phyloP scores from a whole-genome alignment of 2,113 vertebrate species.

The Clarias magur region DNA sequence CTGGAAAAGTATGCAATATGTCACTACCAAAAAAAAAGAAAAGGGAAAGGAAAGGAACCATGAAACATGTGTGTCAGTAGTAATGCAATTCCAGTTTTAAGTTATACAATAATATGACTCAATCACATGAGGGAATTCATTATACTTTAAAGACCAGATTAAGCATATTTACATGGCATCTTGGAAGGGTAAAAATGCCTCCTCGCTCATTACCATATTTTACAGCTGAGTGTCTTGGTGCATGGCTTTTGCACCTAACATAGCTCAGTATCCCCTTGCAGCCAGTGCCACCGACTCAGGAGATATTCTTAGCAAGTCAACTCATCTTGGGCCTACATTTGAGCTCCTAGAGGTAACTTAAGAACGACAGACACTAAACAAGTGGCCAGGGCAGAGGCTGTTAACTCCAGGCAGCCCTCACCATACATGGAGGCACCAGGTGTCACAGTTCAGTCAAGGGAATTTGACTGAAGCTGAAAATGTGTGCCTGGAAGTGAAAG shows the following conservation, averaged over 20 bases:
- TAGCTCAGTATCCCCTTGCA: constrained; percentile 66
- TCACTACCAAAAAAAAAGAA: background rate
- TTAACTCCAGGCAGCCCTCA: constrained; percentile 47
- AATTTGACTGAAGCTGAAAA: constrained; percentile 18
- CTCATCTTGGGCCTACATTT: constrained; percentile 47
- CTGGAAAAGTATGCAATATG: constrained; percentile 5
- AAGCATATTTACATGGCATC: background rate
- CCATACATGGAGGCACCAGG: constrained; percentile 66
- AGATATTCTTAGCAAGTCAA: constrained; percentile 69
- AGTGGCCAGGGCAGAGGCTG: constrained; percentile 35
- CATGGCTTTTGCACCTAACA: constrained; percentile 59
- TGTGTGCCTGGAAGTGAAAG: constrained; percentile 13
- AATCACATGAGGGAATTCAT: background rate
- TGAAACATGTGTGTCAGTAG: too few relatives aligned
- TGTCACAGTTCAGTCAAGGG: constrained; percentile 14
- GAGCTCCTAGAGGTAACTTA: constrained; percentile 64
- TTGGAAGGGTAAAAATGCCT: background rate
- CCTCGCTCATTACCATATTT: constrained; percentile 22
- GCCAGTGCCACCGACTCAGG: constrained; percentile 46
- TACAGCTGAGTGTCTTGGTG: constrained; percentile 42
- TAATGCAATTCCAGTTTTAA: background rate
- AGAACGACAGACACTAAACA: constrained; percentile 56
- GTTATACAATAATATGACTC: background rate
- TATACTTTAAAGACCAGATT: background rate
- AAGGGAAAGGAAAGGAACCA: background rate